Evolutionary conservation across 2,797 vertebrate species (phyloP), one percentile per base, ranked within the genome.

Genomic region (Phaenicophaeus curvirostris): DNA sequence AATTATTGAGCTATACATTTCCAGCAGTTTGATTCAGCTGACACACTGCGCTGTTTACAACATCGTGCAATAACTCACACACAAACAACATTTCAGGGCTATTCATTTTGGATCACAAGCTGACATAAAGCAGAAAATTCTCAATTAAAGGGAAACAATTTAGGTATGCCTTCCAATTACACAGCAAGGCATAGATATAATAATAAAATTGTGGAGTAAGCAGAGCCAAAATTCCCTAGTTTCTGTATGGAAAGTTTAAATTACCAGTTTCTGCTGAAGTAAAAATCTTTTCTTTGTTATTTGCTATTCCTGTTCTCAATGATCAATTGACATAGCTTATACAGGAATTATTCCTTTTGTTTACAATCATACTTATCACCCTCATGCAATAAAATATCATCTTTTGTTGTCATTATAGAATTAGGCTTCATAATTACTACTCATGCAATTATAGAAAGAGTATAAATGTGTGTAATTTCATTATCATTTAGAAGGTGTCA

Each of bases 1-100:
- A 82, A 89, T 86, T 90, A 96, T 95, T 74, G 89, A 94, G 91
- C 84, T 87, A 27, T 72, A 65, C 5, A 2, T 95, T 96, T 95
- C 94, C 66, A 93, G 55, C 71, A 71, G 54, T 81, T 59, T 91
- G 87, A 85, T 90, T 93, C 80, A 71, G 62, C 69, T 92, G 91
- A 89, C 78, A 93, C 17, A 76, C 31, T 62, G 24, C 3, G 12
- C 69, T 87, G 80, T 91, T 95, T 91, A 87, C 76, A 93, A 54
- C 75, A 63, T 80, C 53, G 75, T 74, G 41, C 42, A 76, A 48
- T 81, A 89, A 57, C 21, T 84, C 39, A 85, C 73, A 86, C 18
- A 63, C 41, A 71, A 54, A 80, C 51, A 78, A 55, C 62, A 54
- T 93, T 87, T 82, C 55, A 81, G 86, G 59, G 11, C 76, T 79